Evolutionary conservation across 2,888 invertebrate genomes (phyloP).

Genomic region (Griposia aprilina): DNA sequence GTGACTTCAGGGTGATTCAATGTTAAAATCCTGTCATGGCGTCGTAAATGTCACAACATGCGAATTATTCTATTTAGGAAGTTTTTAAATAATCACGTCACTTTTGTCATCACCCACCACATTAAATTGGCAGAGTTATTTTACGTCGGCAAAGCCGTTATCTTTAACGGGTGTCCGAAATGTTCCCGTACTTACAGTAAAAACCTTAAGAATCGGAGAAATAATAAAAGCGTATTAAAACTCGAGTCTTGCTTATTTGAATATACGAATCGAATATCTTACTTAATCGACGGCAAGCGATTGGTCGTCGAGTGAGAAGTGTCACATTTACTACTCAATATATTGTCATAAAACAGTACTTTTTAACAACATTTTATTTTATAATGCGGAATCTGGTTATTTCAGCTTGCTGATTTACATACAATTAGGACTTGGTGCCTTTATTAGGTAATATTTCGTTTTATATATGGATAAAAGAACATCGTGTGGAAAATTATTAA

Average conservation of each 20-base stretch:
- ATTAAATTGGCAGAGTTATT: slow-evolving; percentile 72
- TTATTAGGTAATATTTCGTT: slow-evolving; percentile 59
- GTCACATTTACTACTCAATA: slow-evolving; percentile 80
- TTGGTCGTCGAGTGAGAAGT: slow-evolving; percentile 80
- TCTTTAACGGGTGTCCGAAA: slow-evolving; percentile 71
- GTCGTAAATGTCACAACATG: slow-evolving; percentile 46
- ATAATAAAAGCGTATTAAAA: slow-evolving; percentile 76
- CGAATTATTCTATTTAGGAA: slow-evolving; percentile 54
- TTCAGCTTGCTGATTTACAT: slow-evolving; percentile 70
- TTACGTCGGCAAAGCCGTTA: slow-evolving; percentile 73
- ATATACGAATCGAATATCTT: slow-evolving; percentile 80
- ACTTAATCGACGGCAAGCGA: slow-evolving; percentile 78
- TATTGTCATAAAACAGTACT: slow-evolving; percentile 79
- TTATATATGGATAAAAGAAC: slow-evolving; percentile 26
- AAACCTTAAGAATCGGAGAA: slow-evolving; percentile 70
- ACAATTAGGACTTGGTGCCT: slow-evolving; percentile 69
- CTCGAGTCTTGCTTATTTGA: slow-evolving; percentile 76
- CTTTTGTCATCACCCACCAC: slow-evolving; percentile 62
- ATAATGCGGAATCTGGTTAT: slow-evolving; percentile 71
- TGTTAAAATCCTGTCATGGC: slow-evolving; percentile 56
- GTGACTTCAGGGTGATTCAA: slow-evolving; percentile 60
- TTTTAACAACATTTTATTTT: slow-evolving; percentile 76
- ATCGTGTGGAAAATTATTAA: slow-evolving; percentile 35
- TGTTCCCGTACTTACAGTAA: slow-evolving; percentile 67
- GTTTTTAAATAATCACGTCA: slow-evolving; percentile 56